Conservation (phyloP, 2,113 vertebrate genomes). For the Chloropsis cyanopogon region DNA sequence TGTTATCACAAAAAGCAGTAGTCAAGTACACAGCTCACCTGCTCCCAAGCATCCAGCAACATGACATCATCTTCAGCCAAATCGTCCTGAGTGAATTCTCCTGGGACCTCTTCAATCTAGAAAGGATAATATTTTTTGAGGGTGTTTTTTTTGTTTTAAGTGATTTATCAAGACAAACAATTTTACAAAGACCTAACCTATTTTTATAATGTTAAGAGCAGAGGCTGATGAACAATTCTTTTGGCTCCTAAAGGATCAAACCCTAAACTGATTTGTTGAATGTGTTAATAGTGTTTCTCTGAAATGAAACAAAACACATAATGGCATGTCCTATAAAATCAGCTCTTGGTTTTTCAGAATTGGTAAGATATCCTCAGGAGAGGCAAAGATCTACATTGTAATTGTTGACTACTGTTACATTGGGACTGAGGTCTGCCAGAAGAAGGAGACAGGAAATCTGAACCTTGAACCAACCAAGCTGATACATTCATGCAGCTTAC, state of each 20-base stretch:
- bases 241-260: not conserved
- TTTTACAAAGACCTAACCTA: not conserved
- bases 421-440: not conserved
- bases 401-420: not conserved
- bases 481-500: not conserved
- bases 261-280: not conserved
- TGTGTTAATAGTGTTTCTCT: not conserved
- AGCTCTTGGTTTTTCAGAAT: not conserved
- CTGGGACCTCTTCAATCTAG: slow-evolving; percentile 92
- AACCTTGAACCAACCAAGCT: not conserved
- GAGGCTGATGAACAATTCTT: not conserved
- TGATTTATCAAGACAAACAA: not conserved
- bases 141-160: rapidly evolving
- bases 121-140: not conserved
- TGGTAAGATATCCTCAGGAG: not conserved
- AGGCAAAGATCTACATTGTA: not conserved
- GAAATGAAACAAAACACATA: not conserved
- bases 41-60: slow-evolving; percentile 91
- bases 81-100: slow-evolving; percentile 90
- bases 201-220: not conserved
- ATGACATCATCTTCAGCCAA: slow-evolving; percentile 94
- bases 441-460: not conserved
- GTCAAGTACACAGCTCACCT: slow-evolving; percentile 72
- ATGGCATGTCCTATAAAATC: not conserved
- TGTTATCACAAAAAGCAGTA: not conserved